Base-by-base conservation (phyloP, 2,888 invertebrate species). In the Temnothorax rugatulus region DNA sequence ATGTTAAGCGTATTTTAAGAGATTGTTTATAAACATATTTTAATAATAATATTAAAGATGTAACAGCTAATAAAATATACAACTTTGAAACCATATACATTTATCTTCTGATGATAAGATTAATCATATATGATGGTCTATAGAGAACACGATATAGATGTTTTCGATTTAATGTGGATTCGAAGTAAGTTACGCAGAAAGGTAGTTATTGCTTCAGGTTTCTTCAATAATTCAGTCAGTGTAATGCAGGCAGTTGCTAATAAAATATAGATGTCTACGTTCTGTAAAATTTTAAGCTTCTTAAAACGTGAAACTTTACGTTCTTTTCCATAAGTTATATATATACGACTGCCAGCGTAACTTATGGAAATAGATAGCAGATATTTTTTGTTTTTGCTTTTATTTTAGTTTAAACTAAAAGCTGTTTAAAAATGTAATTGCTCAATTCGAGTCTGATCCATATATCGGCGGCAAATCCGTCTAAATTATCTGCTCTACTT, bases 41-140 rank as follows among this genome's bases (percentile, higher is more conserved):
- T n/a, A 34, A 57, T 25, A 71, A 71, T 15, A 71, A 71, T 38
- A 38, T 25, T 47, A 52, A 52, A 69, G 13, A 4, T 50, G 9
- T 34, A 52, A 25, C 8, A 11, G 38, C 1, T 50, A n/a, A 34
- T 47, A 11, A 29, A 52, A 52, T 47, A 18, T 34, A 34, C 9
- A 71, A 71, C n/a, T 50, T 50, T 29, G 29, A 47, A 41, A 38
- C 11, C 4, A 34, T 34, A 34, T 8, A 18, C 5, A 38, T 38
- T 41, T 63, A 63, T 41, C 63, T 21, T 38, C 11, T 1, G 38
- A 21, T 2, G 21, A 21, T 63, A n/a, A 38, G 18, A 63, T 38
- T 63, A 41, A 21, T 13, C 2, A n/a, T 41, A 29, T n/a, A 25
- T 44, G 66, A 47, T 47, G 4, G 29, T 34, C 15, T 21, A 15